These are phyloP conservation scores for Siderastrea radians DNA, from an alignment of 92 coral and sea anemone species.

Conservation along the genomic window DNA sequence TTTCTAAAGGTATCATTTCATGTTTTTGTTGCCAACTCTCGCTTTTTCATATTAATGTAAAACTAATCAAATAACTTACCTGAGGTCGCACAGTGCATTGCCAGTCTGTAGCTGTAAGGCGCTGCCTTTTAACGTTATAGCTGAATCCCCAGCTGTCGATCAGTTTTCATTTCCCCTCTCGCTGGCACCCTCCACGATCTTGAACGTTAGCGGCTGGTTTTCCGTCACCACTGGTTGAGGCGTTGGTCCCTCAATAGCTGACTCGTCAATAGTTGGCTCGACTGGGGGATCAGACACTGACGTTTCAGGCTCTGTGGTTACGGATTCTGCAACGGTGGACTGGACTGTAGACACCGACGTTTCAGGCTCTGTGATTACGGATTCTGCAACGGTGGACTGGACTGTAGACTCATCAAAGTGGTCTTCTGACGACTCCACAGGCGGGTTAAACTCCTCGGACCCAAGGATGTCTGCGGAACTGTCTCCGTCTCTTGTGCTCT, in stretches of 20 bases:
- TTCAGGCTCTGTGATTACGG: background rate
- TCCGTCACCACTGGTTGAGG: background rate
- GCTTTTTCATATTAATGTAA: no score
- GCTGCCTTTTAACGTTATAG: no score
- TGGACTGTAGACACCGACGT: background rate
- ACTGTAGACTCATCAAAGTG: no score
- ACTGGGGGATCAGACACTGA: background rate
- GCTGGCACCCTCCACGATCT: constrained; percentile 21
- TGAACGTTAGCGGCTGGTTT: background rate
- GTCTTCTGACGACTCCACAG: background rate
- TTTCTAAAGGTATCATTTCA: no score
- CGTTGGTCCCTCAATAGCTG: background rate
- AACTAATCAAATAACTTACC: no score
- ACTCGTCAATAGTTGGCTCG: constrained; percentile 9
- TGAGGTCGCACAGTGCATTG: no score
- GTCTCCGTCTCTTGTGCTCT: no score
- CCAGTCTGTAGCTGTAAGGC: no score
- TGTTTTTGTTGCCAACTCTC: no score
- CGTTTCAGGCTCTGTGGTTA: background rate
- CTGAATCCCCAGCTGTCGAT: constrained; percentile 31
- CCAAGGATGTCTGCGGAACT: no score
- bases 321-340: no score
- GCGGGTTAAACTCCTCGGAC: constrained; percentile 24
- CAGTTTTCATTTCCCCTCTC: constrained; percentile 20
- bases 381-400: background rate